Conservation (phyloP, 2,113 vertebrate species). For the Elachura formosa region DNA sequence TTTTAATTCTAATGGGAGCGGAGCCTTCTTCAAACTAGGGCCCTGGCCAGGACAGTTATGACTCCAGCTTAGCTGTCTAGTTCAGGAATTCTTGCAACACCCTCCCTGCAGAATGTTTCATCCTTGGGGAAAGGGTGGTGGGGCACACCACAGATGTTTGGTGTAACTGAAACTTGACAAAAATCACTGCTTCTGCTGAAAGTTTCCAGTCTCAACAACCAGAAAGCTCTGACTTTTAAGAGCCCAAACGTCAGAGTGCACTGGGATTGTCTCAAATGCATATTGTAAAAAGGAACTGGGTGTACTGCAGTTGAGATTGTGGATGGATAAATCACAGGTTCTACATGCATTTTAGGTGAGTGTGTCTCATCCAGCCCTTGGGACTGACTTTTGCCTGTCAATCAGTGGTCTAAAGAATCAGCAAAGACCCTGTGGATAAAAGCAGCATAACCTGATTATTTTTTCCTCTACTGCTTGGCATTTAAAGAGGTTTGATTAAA, state of each 20-base stretch:
- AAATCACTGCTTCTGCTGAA: slow-evolving; percentile 57
- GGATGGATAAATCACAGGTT: not conserved
- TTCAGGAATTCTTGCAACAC: slow-evolving; percentile 73
- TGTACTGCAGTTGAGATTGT: not conserved
- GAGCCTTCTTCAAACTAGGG: slow-evolving; percentile 49
- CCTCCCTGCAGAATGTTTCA: slow-evolving; percentile 61
- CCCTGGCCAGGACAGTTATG: slow-evolving; percentile 57
- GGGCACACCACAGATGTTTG: slow-evolving; percentile 73
- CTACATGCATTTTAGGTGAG: not conserved
- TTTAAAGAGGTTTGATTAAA: slow-evolving; percentile 40
- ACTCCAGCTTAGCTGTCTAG: slow-evolving; percentile 66
- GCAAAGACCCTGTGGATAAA: not conserved
- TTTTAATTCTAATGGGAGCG: slow-evolving; percentile 63
- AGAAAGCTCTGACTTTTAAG: slow-evolving; percentile 50
- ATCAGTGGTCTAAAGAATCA: not conserved
- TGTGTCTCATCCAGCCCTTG: not conserved
- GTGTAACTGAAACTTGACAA: slow-evolving; percentile 64
- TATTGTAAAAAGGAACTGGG: slow-evolving; percentile 24
- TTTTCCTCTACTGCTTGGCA: not conserved
- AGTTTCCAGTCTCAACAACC: slow-evolving; percentile 49
- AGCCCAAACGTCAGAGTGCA: slow-evolving; percentile 30
- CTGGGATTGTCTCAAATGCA: slow-evolving; percentile 40
- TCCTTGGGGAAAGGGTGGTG: slow-evolving; percentile 77
- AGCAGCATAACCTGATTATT: not conserved
- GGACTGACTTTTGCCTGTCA: not conserved